Evolutionary conservation across 2,113 vertebrate genomes (phyloP).

Genomic region (Odontesthes bonariensis): DNA sequence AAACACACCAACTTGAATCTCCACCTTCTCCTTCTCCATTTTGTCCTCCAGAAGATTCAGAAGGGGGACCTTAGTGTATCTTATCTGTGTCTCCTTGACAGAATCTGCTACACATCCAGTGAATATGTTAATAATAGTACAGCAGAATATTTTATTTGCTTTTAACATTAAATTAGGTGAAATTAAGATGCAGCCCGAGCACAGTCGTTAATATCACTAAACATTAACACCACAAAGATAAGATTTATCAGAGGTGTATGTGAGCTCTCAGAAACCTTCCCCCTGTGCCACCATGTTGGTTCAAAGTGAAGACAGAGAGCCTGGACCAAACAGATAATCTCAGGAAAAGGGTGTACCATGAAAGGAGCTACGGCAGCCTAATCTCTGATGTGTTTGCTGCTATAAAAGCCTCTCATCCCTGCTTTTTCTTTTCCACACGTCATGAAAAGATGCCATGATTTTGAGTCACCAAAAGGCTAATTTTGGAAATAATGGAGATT

Average conservation of each 20-base stretch:
- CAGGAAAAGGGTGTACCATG: conserved; percentile 45
- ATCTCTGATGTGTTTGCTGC: conserved; percentile 45
- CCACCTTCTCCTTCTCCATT: too few species aligned
- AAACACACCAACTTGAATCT: too few species aligned
- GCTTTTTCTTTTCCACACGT: conserved; percentile 5
- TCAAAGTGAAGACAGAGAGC: conserved; percentile 36
- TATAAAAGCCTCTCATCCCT: conserved; percentile 48
- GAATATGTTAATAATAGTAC: not conserved
- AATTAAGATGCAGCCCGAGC: not conserved
- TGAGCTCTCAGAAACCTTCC: not conserved
- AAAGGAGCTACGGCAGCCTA: conserved; percentile 55
- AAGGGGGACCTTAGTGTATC: not conserved
- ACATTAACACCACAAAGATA: not conserved
- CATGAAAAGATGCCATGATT: conserved; percentile 61
- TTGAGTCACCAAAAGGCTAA: conserved; percentile 75
- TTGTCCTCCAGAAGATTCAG: too few species aligned
- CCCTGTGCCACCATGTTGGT: conserved; percentile 47
- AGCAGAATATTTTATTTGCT: not conserved
- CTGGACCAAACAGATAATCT: conserved; percentile 51
- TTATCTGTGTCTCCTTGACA: not conserved
- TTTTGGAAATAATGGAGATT: conserved; percentile 75
- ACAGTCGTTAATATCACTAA: conserved; percentile 23
- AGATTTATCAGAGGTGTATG: conserved; percentile 16
- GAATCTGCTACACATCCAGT: not conserved
- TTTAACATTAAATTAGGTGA: conserved; percentile 11